Evolutionary conservation across 1,140 invertebrate species (phyloP), one percentile per base, ranked within the genome.

Genomic region (Eupeodes corollae): DNA sequence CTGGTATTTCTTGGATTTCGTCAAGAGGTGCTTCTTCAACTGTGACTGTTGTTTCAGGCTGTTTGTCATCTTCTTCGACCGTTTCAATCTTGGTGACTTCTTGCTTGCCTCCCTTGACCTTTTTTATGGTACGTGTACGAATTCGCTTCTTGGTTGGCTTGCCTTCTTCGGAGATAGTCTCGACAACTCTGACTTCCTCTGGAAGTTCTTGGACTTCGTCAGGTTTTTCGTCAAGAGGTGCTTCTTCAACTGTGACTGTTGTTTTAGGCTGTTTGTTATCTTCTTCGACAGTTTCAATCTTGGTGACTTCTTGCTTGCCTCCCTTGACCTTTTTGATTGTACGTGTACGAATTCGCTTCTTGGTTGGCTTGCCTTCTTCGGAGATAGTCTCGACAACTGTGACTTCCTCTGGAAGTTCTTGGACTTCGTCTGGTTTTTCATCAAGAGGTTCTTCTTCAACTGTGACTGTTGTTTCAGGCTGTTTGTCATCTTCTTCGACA

Each of bases 401-500:
- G 0, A 55, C 47, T 33, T 51, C 57, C 58, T 73, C 69, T 8
- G 69, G 71, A 21, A 58, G 42, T 57, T 72, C 68, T 42, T 71
- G 61, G 5, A 58, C 43, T 51, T 55, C 47, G 16, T 53, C 38
- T 33, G 35, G 35, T 39, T 44, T 18, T 30, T 48, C 46, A 35
- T 43, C 46, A 2, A 42, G 3, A 19, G 52, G 42, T 51, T 42
- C 48, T 55, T 60, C 44, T 52, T 63, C 57, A 40, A 59, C 52
- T 19, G 48, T 56, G 30, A 62, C 53, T 26, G 48, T 56, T 30
- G 48, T 47, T 31, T 44, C 59, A 12, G 53, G 50, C 18, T 44
- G 31, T 43, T 56, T 52, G 12, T 50, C 54, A 46, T 58, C 56
- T 43, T 56, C 53, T 41, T 55, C 48, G 3, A 60, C 38, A 13